Evolutionary conservation across 1,140 invertebrate species (phyloP).

Genomic region (Cepaea nemoralis): DNA sequence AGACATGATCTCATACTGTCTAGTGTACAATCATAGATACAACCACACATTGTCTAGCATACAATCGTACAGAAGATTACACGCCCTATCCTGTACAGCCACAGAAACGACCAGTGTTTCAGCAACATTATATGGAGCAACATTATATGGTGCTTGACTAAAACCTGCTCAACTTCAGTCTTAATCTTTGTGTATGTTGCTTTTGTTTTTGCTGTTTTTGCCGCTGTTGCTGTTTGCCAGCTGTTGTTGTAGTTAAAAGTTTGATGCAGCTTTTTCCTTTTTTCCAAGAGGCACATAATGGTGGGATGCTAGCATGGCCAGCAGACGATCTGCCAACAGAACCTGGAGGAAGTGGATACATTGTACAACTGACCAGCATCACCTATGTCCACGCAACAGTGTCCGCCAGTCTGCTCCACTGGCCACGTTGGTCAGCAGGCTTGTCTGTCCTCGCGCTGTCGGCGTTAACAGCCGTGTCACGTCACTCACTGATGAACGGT

Average conservation of each 20-base stretch:
- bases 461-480: too few relatives aligned
- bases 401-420: too few relatives aligned
- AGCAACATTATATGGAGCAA: not conserved
- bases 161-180: not conserved
- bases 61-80: too few relatives aligned
- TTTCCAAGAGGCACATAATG: slow-evolving; percentile 37
- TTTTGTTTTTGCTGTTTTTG: not conserved
- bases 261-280: slow-evolving; percentile 31
- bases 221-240: not conserved
- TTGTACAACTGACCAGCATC: too few relatives aligned
- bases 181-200: too few relatives aligned
- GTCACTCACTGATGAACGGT: too few relatives aligned
- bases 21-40: too few relatives aligned
- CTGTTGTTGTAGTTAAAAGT: not conserved
- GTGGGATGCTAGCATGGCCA: not conserved
- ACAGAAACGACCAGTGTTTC: not conserved
- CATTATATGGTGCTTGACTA: not conserved
- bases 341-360: not conserved
- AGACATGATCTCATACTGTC: too few relatives aligned
- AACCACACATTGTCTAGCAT: too few relatives aligned
- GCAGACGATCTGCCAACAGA: not conserved
- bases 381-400: too few relatives aligned
- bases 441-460: too few relatives aligned
- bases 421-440: too few relatives aligned
- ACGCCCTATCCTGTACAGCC: not conserved